Conservation (phyloP, 2,888 invertebrate genomes). For the Bimastos eiseni region DNA sequence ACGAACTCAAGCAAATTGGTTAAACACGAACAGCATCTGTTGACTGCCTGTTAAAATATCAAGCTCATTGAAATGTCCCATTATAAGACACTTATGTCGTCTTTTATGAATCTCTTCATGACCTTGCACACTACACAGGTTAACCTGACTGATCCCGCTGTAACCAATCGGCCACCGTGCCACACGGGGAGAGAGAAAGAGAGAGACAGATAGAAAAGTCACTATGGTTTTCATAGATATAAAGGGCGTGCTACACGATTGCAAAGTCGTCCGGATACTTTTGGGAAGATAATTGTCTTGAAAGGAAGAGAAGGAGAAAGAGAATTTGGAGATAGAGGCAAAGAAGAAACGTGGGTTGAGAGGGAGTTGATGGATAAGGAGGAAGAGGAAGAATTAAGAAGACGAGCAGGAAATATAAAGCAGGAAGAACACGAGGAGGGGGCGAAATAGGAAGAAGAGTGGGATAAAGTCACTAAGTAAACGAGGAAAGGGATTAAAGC, state of each 20-base stretch:
- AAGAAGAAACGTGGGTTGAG: too few species aligned
- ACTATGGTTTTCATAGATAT: not conserved
- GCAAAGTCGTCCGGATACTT: not conserved
- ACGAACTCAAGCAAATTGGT: too few species aligned
- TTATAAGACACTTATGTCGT: too few species aligned
- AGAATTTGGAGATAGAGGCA: not conserved
- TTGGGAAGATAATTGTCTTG: not conserved
- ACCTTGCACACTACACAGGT: too few species aligned
- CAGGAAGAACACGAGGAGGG: not conserved
- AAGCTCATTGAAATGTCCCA: too few species aligned
- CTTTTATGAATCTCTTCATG: too few species aligned
- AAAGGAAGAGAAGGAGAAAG: not conserved
- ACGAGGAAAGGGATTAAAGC: not conserved
- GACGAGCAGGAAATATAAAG: not conserved
- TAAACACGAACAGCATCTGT: too few species aligned
- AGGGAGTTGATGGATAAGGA: not conserved
- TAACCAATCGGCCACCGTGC: too few species aligned
- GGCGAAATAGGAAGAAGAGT: not conserved
- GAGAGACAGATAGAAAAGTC: not conserved
- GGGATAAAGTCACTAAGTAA: not conserved
- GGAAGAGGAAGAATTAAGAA: not conserved
- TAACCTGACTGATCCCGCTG: too few species aligned
- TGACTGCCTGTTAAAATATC: too few species aligned
- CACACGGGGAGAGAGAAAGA: too few species aligned
- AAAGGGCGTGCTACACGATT: not conserved